Conservation (phyloP, 2,888 invertebrate genomes). For the Zaprionus obscuricornis region DNA sequence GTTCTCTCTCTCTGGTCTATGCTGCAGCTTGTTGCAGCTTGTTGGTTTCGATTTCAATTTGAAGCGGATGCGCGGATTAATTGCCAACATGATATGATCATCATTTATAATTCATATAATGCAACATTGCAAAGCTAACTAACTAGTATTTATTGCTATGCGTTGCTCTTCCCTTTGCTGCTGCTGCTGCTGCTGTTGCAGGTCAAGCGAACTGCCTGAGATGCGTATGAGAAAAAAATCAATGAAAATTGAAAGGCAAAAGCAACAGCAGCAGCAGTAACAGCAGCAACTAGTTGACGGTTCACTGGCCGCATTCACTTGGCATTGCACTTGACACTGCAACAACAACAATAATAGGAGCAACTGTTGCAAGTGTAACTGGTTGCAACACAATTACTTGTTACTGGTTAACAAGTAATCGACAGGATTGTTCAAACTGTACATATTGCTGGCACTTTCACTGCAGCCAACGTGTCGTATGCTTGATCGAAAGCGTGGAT, state of each 20-base stretch:
- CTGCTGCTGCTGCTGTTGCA: conserved; percentile 20
- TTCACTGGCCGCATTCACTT: conserved; percentile 68
- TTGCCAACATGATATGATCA: conserved; percentile 54
- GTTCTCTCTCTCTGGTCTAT: no score
- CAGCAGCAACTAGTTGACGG: conserved; percentile 34
- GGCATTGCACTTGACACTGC: conserved; percentile 47
- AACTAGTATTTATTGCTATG: conserved; percentile 22
- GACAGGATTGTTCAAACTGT: not conserved
- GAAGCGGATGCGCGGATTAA: conserved; percentile 72
- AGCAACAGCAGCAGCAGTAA: conserved; percentile 4
- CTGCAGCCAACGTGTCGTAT: conserved; percentile 55
- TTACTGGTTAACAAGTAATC: conserved; percentile 34
- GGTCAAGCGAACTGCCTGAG: conserved; percentile 22
- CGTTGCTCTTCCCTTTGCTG: conserved; percentile 31
- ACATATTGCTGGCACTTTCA: conserved; percentile 54
- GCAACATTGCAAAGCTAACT: conserved; percentile 25
- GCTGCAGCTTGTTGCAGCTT: conserved; percentile 2
- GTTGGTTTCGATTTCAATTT: conserved; percentile 79
- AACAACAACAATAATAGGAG: no score
- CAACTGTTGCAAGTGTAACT: conserved; percentile 25
- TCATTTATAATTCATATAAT: conserved; percentile 60
- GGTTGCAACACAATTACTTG: conserved; percentile 37
- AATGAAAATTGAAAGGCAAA: conserved; percentile 53
- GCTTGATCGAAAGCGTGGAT: conserved; percentile 73
- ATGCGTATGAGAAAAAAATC: no score